phyloP scores from a whole-genome alignment of 1,140 invertebrate species.

The Aphidius ervi region DNA sequence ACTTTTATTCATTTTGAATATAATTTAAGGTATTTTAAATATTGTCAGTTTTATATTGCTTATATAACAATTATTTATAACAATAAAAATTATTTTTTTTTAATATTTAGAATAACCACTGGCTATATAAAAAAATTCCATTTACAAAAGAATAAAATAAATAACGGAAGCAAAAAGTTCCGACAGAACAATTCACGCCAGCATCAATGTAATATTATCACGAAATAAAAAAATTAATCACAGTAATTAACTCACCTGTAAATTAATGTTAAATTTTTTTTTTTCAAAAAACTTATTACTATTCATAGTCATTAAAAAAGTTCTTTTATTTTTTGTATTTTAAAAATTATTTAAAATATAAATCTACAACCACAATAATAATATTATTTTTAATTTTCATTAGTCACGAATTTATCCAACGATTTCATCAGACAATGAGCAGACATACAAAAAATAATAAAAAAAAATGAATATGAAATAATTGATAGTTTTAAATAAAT shows the following conservation, averaged over 20 bases:
- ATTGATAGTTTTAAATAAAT: neutral
- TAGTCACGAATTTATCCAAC: constrained; percentile 14
- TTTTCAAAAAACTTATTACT: constrained; percentile 2
- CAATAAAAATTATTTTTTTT: too few species aligned
- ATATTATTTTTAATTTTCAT: constrained; percentile 17
- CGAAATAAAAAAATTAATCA: constrained; percentile 22
- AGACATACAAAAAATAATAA: neutral
- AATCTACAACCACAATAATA: constrained; percentile 8
- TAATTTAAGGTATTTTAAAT: too few species aligned
- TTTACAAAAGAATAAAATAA: neutral
- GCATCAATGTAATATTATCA: constrained; percentile 8
- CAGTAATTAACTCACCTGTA: constrained; percentile 16
- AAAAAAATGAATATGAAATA: too few species aligned
- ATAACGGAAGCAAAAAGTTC: constrained; percentile 25
- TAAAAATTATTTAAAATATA: neutral
- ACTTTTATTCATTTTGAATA: too few species aligned
- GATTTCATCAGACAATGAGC: constrained; percentile 11
- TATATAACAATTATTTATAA: too few species aligned
- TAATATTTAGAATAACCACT: too few species aligned
- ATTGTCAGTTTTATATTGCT: too few species aligned
- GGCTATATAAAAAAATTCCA: too few species aligned
- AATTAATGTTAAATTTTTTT: constrained; percentile 2
- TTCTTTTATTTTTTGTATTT: neutral
- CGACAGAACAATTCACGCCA: constrained; percentile 7
- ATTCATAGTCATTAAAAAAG: neutral